A percentile compares a stretch with the other conserved stretches of the same genome.
These are phyloP conservation scores for Ctenoplectra terminalis DNA, from an alignment of 1,140 invertebrate genomes.

Conservation along the genomic window DNA sequence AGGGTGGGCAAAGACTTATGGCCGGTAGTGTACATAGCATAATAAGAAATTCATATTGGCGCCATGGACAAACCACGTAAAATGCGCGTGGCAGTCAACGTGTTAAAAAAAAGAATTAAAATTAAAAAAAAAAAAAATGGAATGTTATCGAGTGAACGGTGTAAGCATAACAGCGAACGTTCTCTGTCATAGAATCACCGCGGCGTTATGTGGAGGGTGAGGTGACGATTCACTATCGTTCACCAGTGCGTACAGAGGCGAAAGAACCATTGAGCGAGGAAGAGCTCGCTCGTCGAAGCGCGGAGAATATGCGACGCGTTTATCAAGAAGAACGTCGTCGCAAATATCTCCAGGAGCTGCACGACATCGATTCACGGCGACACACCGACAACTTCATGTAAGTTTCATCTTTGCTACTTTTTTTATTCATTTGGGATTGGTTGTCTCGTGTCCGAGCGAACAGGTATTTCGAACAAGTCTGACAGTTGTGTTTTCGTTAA, in stretches of 20 bases:
- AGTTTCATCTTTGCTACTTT: conserved; percentile 69
- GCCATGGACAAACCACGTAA: too few species aligned
- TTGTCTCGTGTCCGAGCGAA: too few species aligned
- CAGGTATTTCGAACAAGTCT: not conserved
- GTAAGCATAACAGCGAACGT: conserved; percentile 34
- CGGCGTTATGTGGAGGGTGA: conserved; percentile 94
- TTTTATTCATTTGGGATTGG: not conserved
- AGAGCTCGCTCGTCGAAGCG: conserved; percentile 92
- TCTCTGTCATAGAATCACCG: conserved; percentile 87
- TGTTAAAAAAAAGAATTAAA: not conserved
- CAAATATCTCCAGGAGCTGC: conserved; percentile 94
- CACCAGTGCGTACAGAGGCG: conserved; percentile 92
- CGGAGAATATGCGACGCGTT: conserved; percentile 94
- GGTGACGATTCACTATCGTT: conserved; percentile 96
- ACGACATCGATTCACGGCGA: conserved; percentile 94
- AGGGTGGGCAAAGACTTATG: too few species aligned
- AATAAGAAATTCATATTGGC: too few species aligned
- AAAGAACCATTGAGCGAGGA: conserved; percentile 92
- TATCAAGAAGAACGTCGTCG: conserved; percentile 93
- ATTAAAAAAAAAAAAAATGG: not conserved
- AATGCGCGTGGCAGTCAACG: too few species aligned
- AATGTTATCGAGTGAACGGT: not conserved
- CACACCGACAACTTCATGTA: conserved; percentile 95
- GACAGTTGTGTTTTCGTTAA: too few species aligned
- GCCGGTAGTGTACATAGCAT: too few species aligned